phyloP scores from a whole-genome alignment of 23 tunicate genomes.

The Diplosoma virens region DNA sequence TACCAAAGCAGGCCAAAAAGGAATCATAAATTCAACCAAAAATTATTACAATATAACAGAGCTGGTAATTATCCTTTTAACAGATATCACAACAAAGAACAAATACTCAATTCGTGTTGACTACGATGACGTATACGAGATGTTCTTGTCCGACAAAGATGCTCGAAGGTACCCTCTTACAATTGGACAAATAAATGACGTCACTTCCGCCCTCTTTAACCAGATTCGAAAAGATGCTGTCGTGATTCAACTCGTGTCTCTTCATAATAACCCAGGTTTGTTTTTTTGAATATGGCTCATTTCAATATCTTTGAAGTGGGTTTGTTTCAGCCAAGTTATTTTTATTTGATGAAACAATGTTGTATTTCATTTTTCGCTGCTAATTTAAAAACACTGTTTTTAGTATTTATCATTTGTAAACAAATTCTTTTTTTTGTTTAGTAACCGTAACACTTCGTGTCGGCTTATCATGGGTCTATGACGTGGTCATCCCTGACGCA shows the following conservation, averaged over 20 bases:
- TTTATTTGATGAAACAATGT: too few relatives aligned
- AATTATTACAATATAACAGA: too few relatives aligned
- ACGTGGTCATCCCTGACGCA: not conserved
- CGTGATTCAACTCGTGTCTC: not conserved
- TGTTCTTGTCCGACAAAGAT: not conserved
- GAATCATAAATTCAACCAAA: too few relatives aligned
- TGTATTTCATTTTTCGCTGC: too few relatives aligned
- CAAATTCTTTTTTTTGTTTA: not conserved
- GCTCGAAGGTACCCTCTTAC: not conserved
- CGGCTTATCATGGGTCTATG: not conserved
- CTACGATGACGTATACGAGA: not conserved
- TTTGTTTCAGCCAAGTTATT: not conserved
- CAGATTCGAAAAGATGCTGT: not conserved
- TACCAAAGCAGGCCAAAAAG: too few relatives aligned
- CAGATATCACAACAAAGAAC: not conserved
- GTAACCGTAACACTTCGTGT: not conserved
- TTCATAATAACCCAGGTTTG: slow-evolving; percentile 2
- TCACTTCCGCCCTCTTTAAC: not conserved
- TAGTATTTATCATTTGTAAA: too few relatives aligned
- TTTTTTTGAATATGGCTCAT: too few relatives aligned
- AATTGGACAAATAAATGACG: not conserved
- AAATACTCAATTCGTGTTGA: slow-evolving; percentile 5
- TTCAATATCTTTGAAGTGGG: not conserved
- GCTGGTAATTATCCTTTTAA: too few relatives aligned
- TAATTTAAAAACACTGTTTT: too few relatives aligned